Evolutionary conservation across 1,140 invertebrate species (phyloP).

Genomic region (Leptopilina clavipes): DNA sequence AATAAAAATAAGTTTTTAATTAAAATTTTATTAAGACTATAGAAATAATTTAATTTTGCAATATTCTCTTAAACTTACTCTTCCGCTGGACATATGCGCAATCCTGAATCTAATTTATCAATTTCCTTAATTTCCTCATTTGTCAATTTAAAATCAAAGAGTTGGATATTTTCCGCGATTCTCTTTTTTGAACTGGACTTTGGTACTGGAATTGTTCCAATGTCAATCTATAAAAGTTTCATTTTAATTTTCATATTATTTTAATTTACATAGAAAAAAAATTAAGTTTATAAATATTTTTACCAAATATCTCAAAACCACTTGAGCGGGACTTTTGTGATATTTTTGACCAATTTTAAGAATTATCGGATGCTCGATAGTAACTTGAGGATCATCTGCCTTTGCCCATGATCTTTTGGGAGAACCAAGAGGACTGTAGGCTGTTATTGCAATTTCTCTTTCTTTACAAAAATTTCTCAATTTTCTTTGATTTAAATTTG

Average conservation of each 20-base stretch:
- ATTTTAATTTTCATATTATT: neutral
- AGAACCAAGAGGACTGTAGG: neutral
- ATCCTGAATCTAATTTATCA: conserved; percentile 51
- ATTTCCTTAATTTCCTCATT: conserved; percentile 77
- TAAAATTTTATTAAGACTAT: neutral
- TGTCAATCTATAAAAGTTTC: conserved; percentile 54
- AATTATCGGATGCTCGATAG: conserved; percentile 75
- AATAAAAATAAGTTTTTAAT: conserved; percentile 50
- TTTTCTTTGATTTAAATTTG: conserved; percentile 87
- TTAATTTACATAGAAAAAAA: too few relatives aligned
- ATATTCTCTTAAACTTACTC: conserved; percentile 43
- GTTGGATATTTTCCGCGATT: conserved; percentile 82
- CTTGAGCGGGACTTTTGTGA: conserved; percentile 81
- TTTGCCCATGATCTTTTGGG: conserved; percentile 65
- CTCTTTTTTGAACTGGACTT: conserved; percentile 83
- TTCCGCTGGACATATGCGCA: conserved; percentile 49
- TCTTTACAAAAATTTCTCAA: conserved; percentile 83
- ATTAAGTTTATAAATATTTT: neutral
- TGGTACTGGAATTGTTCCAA: conserved; percentile 77
- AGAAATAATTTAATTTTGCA: neutral
- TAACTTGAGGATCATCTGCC: conserved; percentile 78
- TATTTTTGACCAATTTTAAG: conserved; percentile 79
- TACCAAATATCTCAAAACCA: conserved; percentile 82
- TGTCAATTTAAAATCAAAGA: conserved; percentile 83
- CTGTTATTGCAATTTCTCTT: conserved; percentile 61